phyloP scores from a whole-genome alignment of 2,113 vertebrate genomes.

The Leptocoma aspasia region DNA sequence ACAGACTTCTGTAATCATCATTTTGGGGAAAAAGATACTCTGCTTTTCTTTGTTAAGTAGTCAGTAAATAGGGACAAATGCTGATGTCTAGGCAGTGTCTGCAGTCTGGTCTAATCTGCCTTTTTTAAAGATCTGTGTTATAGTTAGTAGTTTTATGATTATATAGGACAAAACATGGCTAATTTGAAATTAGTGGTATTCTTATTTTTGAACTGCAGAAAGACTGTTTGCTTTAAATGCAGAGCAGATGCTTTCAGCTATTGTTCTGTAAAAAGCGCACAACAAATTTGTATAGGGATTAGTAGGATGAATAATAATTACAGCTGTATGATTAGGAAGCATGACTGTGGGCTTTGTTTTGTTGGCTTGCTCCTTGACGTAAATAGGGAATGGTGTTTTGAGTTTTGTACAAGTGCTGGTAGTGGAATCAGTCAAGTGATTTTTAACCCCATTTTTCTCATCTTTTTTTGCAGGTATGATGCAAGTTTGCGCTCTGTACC shows the following conservation, averaged over 20 bases:
- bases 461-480: conserved; percentile 84
- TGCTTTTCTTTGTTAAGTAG: background rate
- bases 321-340: background rate
- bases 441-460: background rate
- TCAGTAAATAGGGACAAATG: background rate
- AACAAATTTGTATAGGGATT: background rate
- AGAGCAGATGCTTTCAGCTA: background rate
- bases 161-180: background rate
- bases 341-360: background rate
- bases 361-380: background rate
- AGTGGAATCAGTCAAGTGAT: background rate
- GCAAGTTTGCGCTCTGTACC: conserved; percentile 81
- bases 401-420: background rate
- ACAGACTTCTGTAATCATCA: background rate
- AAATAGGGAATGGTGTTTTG: fast-evolving
- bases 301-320: background rate
- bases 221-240: background rate
- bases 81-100: background rate
- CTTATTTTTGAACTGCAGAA: background rate
- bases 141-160: background rate
- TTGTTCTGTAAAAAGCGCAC: background rate
- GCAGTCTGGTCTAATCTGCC: background rate
- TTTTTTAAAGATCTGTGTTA: background rate
- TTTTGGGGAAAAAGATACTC: background rate
- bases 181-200: background rate